Evolutionary conservation across 2,888 invertebrate species (phyloP).

Genomic region (Andricus curvator): DNA sequence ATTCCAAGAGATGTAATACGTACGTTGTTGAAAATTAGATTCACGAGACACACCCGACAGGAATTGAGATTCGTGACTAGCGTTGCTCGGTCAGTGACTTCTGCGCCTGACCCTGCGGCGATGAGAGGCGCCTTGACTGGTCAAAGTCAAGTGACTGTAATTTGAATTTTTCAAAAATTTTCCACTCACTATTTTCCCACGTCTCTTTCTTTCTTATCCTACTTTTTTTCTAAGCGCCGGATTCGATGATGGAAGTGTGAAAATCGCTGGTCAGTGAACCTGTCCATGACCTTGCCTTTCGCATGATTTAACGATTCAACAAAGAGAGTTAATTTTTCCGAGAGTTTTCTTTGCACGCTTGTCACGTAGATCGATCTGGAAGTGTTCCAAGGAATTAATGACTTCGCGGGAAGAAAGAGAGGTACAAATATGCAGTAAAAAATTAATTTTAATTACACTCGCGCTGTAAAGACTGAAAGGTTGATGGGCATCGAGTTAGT

Average conservation of each 20-base stretch:
- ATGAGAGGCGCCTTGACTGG: constrained; percentile 50
- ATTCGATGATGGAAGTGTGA: not conserved
- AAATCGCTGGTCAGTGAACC: constrained; percentile 16
- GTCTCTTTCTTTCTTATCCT: not conserved
- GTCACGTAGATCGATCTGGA: constrained; percentile 36
- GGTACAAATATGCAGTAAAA: not conserved
- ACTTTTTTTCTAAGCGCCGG: not conserved
- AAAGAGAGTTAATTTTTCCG: constrained; percentile 30
- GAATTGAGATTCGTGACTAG: constrained; percentile 61
- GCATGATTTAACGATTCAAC: constrained; percentile 29
- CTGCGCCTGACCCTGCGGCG: constrained; percentile 57
- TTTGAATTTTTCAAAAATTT: constrained; percentile 44
- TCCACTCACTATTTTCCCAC: constrained; percentile 38
- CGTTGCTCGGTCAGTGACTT: constrained; percentile 61
- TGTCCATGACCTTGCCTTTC: constrained; percentile 18
- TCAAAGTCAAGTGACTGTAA: constrained; percentile 54
- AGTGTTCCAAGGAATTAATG: not conserved
- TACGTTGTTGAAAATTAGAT: constrained; percentile 21
- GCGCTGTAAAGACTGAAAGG: not conserved
- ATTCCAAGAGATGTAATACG: not conserved
- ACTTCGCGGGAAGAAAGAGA: not conserved
- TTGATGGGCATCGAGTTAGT: not conserved
- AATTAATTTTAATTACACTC: not conserved
- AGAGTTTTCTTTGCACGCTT: constrained; percentile 25
- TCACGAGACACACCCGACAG: constrained; percentile 54